Evolutionary conservation across 2,113 vertebrate genomes (phyloP), one percentile per base, ranked within the genome.

Genomic region (Austrofundulus limnaeus): DNA sequence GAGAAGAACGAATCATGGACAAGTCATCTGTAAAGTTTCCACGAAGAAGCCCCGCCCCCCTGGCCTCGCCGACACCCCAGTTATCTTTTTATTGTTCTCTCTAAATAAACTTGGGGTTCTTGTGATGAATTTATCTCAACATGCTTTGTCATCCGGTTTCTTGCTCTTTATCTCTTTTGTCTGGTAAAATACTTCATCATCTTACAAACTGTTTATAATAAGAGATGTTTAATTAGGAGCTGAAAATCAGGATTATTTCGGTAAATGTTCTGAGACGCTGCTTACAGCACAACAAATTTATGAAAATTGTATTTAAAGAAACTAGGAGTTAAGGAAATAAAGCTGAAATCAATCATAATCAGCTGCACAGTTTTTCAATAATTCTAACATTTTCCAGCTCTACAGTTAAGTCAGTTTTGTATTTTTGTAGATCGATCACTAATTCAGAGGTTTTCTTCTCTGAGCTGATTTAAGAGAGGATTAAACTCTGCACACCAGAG

Each of bases 31-130:
- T 17, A 50, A 28, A 71, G 39, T 43, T 51, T 65, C 21, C 65
- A 51, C 9, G 67, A 52, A 67, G 20, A 54, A 72, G 43, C 58
- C 24, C 11, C 51, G 42, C 58, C 24, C n/a, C n/a, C 11, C 51
- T 59, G 66, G 62, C 45, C 38, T 62, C 46, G 59, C 62, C 59
- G 45, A 53, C 41, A 42, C 24, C 61, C 45, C 43, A 46, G 41
- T 28, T 19, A 68, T 50, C 42, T 81, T 69, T 80, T 58, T 28
- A 65, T 81, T 77, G 58, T 60, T 80, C 66, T 68, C 48, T 72
- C 60, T 78, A 68, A 88, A 89, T 90, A 90, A 90, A 89, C 37
- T 4, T 66, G 68, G 76, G 77, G 61, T 62, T 88, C 17, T 59
- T 64, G 43, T 53, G 53, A 23, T 70, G 15, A 77, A 81, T 61